Percentiles rank a stretch among this genome's conserved stretches.
These are phyloP conservation scores for Ceyx erithaca DNA, from an alignment of 2,797 vertebrate species.

Conservation along the genomic window DNA sequence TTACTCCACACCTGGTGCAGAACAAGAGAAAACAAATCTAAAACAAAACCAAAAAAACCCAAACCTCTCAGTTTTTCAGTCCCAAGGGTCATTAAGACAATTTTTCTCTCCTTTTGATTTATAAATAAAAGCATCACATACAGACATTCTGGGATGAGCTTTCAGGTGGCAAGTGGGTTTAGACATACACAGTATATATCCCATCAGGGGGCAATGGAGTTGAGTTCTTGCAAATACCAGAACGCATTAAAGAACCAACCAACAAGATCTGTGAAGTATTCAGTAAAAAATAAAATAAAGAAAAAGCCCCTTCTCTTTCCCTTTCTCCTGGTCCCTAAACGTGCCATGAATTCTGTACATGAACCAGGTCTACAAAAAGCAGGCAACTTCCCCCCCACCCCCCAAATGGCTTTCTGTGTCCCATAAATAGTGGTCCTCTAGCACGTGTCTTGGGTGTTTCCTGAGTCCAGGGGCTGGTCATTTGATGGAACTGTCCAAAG, in stretches of 20 bases:
- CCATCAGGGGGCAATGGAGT: background rate
- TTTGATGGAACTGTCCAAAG: conserved; percentile 33
- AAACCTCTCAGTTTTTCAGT: background rate
- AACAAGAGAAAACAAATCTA: background rate
- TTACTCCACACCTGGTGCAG: background rate
- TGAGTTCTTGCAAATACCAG: background rate
- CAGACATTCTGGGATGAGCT: conserved; percentile 26
- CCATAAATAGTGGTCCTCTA: conserved; percentile 47
- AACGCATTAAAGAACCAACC: conserved; percentile 12
- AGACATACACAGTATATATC: background rate
- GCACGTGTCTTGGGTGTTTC: background rate
- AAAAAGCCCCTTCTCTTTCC: background rate
- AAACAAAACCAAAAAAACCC: background rate
- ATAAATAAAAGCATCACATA: conserved; percentile 23
- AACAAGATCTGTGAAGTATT: background rate
- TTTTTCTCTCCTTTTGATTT: background rate
- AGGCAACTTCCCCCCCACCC: background rate
- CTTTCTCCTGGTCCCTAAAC: conserved; percentile 41
- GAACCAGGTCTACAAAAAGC: background rate
- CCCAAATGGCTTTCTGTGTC: conserved; percentile 2
- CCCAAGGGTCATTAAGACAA: conserved; percentile 33
- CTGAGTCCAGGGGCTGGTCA: conserved; percentile 37
- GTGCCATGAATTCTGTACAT: background rate
- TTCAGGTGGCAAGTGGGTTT: background rate
- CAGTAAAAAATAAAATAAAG: background rate